phyloP scores from a whole-genome alignment of 2,797 vertebrate genomes.

The Chloroceryle amazona region DNA sequence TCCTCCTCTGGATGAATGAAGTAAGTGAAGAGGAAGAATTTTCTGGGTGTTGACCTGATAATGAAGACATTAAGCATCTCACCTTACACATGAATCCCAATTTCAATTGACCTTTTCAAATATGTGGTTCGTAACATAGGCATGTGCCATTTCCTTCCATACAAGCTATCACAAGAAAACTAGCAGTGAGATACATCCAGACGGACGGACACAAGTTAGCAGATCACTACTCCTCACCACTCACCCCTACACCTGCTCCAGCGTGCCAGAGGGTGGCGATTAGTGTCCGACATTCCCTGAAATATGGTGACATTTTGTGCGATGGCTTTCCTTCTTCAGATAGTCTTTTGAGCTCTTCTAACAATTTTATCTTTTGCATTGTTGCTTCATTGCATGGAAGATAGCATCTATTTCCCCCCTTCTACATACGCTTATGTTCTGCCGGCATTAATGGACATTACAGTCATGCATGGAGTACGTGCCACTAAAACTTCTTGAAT shows the following conservation, averaged over 20 bases:
- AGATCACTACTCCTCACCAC: slow-evolving; percentile 10
- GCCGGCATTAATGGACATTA: slow-evolving; percentile 53
- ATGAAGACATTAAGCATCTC: slow-evolving; percentile 47
- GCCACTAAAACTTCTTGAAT: slow-evolving; percentile 52
- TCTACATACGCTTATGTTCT: not conserved
- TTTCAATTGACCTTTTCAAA: not conserved
- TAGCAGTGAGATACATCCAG: not conserved
- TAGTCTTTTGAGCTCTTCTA: not conserved
- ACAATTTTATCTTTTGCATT: not conserved
- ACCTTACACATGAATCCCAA: not conserved
- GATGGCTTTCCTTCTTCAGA: not conserved
- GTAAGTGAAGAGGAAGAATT: slow-evolving; percentile 3
- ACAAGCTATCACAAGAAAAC: not conserved
- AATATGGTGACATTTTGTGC: not conserved
- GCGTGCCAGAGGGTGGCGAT: not conserved
- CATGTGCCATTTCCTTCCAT: not conserved
- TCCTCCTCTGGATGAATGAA: not conserved
- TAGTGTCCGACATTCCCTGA: not conserved
- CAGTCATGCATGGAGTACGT: slow-evolving; percentile 11
- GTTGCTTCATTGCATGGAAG: not conserved
- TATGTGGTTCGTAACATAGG: not conserved
- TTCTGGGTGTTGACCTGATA: slow-evolving; percentile 43
- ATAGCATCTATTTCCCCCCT: not conserved
- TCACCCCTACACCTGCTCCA: not conserved
- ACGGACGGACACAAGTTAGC: not conserved